A percentile compares a stretch with the other conserved stretches of the same genome.
Evolutionary conservation across 2,797 vertebrate species (phyloP).

Genomic region (Prionace glauca): DNA sequence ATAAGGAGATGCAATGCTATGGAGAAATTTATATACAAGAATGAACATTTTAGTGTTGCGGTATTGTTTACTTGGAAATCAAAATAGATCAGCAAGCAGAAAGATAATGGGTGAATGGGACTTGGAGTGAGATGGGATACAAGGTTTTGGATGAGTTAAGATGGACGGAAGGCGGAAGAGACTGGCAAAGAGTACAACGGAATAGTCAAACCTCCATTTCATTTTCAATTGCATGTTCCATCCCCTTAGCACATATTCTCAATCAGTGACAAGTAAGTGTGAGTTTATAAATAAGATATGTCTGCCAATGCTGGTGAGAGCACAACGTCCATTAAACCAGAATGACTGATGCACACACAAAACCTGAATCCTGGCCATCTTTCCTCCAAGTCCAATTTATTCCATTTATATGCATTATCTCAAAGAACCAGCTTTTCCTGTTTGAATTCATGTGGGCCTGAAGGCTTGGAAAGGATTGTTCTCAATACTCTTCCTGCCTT

Average conservation of each 20-base stretch:
- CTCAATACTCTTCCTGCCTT: not conserved
- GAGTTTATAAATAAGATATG: not conserved
- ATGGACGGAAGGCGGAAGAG: no score
- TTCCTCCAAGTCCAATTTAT: not conserved
- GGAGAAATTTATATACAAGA: no score
- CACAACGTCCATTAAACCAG: not conserved
- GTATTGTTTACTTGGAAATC: no score
- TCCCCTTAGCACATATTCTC: not conserved
- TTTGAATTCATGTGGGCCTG: not conserved
- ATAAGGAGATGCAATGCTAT: no score
- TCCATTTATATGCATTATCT: not conserved
- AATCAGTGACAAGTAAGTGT: not conserved
- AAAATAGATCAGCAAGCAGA: no score
- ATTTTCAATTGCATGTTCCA: not conserved
- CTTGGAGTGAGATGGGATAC: no score
- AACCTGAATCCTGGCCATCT: not conserved
- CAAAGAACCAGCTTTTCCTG: not conserved
- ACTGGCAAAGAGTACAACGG: no score
- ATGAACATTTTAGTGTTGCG: no score
- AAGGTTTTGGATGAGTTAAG: no score
- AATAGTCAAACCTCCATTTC: no score
- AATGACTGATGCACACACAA: not conserved
- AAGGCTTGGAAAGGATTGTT: not conserved
- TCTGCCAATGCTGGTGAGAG: not conserved
- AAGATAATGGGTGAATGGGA: no score